A percentile compares a stretch with the other conserved stretches of the same genome.
phyloP scores from a whole-genome alignment of 2,888 invertebrate genomes.

The Drosophila atripex region DNA sequence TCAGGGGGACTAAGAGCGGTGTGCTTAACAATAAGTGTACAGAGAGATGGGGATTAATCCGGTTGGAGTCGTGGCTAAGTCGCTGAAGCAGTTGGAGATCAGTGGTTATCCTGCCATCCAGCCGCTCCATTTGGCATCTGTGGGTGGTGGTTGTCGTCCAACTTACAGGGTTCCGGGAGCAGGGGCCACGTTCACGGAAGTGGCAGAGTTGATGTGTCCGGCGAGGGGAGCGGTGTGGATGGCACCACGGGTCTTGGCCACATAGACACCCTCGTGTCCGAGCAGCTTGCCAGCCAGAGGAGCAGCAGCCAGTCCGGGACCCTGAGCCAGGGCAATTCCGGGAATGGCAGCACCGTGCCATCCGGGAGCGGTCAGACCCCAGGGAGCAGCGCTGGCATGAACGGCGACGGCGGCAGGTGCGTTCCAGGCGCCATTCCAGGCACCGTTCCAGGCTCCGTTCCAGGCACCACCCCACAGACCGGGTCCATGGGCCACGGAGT shows the following conservation, averaged over 20 bases:
- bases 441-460: slow-evolving; percentile 69
- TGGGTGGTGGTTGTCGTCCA: slow-evolving; percentile 13
- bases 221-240: slow-evolving; percentile 83
- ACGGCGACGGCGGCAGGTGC: slow-evolving; percentile 75
- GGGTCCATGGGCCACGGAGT: slow-evolving; percentile 71
- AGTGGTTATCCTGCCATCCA: slow-evolving; percentile 29
- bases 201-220: slow-evolving; percentile 82
- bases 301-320: slow-evolving; percentile 75
- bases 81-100: slow-evolving; percentile 44
- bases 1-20: slow-evolving; percentile 70
- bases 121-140: slow-evolving; percentile 59
- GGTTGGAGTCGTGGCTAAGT: slow-evolving; percentile 63
- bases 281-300: slow-evolving; percentile 57
- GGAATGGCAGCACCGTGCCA: slow-evolving; percentile 80
- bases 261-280: slow-evolving; percentile 82
- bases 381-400: slow-evolving; percentile 63
- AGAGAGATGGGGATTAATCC: slow-evolving; percentile 65
- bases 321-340: slow-evolving; percentile 82
- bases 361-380: slow-evolving; percentile 79
- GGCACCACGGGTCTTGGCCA: slow-evolving; percentile 83
- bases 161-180: slow-evolving; percentile 82
- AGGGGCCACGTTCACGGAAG: slow-evolving; percentile 82
- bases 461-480: slow-evolving; percentile 67
- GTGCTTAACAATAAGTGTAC: slow-evolving; percentile 65
- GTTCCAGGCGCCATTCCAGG: slow-evolving; percentile 65